A percentile compares a stretch with the other conserved stretches of the same genome.
Conservation (phyloP, 2,113 vertebrate genomes). For the Sarotherodon lohbergeri region DNA sequence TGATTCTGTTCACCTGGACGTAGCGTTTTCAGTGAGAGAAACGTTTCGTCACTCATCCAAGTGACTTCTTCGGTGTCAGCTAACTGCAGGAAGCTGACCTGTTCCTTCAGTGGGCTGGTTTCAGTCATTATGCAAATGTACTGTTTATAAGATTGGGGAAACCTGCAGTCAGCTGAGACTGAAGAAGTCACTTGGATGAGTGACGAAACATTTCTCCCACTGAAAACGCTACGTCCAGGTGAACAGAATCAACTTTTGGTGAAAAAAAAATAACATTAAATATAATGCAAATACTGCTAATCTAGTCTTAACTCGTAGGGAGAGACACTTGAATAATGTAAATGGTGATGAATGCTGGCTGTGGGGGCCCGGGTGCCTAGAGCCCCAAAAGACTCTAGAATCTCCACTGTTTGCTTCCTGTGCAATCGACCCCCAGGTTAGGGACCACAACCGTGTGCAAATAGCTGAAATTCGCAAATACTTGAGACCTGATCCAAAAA, state of each 20-base stretch:
- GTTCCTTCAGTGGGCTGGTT: background rate
- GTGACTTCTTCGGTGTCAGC: background rate
- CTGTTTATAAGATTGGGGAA: background rate
- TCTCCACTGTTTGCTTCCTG: background rate
- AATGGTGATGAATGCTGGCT: background rate
- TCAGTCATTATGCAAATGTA: background rate
- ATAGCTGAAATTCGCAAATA: background rate
- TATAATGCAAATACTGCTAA: background rate
- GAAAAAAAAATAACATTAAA: background rate
- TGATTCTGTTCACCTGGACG: background rate
- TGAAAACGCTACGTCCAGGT: too few species aligned
- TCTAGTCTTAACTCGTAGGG: background rate
- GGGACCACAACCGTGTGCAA: rapidly evolving
- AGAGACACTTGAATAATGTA: background rate
- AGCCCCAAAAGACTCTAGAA: background rate
- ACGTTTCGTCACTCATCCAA: rapidly evolving
- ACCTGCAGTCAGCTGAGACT: rapidly evolving
- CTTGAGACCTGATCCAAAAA: rapidly evolving
- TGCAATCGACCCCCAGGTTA: background rate
- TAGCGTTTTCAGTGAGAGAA: background rate
- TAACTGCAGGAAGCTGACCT: background rate
- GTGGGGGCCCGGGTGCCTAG: background rate
- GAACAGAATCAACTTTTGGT: background rate
- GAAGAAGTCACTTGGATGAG: background rate
- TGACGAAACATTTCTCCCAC: too few species aligned